Conservation (phyloP, 1,140 invertebrate genomes). For the Macrotrachela quadricornifera region DNA sequence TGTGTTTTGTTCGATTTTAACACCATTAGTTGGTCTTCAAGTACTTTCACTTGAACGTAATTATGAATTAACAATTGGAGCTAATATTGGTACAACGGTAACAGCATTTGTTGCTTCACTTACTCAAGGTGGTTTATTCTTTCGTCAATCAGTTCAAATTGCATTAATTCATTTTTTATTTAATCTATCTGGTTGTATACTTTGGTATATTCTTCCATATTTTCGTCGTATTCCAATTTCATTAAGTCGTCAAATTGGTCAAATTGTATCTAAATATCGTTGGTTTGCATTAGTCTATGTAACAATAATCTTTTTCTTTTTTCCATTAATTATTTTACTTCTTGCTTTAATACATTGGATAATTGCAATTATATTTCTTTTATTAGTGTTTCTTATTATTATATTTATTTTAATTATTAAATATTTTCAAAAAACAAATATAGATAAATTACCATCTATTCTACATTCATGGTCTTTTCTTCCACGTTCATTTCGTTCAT, state of each 20-base stretch:
- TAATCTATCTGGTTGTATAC: conserved; percentile 40
- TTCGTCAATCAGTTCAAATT: conserved; percentile 35
- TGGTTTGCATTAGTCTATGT: conserved; percentile 41
- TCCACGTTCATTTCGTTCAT: background rate
- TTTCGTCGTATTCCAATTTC: conserved; percentile 35
- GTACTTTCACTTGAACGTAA: conserved; percentile 39
- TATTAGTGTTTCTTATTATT: background rate
- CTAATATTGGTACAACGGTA: conserved; percentile 43
- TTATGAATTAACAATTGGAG: conserved; percentile 40
- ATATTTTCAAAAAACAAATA: background rate
- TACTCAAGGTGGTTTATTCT: conserved; percentile 21
- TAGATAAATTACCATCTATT: background rate
- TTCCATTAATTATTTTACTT: conserved; percentile 33
- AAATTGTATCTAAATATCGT: conserved; percentile 34
- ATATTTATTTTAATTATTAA: background rate
- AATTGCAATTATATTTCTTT: background rate
- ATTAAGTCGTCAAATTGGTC: conserved; percentile 34
- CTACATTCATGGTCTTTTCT: background rate
- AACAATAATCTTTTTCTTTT: conserved; percentile 33
- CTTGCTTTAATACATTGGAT: conserved; percentile 11
- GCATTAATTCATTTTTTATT: conserved; percentile 42
- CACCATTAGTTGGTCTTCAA: conserved; percentile 41
- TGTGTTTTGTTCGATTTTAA: conserved; percentile 44
- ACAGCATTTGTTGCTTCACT: conserved; percentile 37
- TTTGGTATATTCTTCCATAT: conserved; percentile 41